Conservation (phyloP, 2,888 invertebrate species). For the Anticlea derivata region DNA sequence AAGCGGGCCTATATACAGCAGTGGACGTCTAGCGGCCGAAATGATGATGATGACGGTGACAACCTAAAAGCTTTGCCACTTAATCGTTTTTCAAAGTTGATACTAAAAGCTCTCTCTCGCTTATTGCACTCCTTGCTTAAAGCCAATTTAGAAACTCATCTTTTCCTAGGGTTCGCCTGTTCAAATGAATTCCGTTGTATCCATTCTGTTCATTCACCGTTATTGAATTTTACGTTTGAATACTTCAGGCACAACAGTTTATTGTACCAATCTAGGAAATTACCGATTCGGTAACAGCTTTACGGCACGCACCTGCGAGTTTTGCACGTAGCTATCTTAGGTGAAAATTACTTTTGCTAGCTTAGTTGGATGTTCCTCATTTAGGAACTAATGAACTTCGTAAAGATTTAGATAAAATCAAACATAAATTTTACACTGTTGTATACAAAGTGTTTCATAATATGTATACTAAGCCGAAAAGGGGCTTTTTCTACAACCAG, state of each 20-base stretch:
- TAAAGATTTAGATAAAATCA: neutral
- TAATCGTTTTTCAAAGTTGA: neutral
- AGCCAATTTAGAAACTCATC: neutral
- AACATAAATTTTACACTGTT: too few relatives aligned
- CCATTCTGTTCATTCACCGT: constrained; percentile 35
- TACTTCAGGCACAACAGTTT: constrained; percentile 42
- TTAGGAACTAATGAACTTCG: neutral
- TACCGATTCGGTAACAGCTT: constrained; percentile 51
- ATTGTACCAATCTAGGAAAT: constrained; percentile 45
- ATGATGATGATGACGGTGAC: too few relatives aligned
- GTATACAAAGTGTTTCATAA: too few relatives aligned
- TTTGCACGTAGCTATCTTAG: constrained; percentile 18
- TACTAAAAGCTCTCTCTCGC: neutral
- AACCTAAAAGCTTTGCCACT: neutral
- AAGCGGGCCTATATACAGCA: too few relatives aligned
- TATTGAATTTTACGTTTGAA: constrained; percentile 44
- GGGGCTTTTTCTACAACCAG: too few relatives aligned
- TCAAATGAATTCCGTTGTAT: constrained; percentile 18
- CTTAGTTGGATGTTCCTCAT: constrained; percentile 8
- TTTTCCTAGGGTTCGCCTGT: neutral
- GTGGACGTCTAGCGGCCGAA: too few relatives aligned
- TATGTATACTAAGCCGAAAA: too few relatives aligned
- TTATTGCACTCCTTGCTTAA: neutral
- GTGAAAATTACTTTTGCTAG: constrained; percentile 16
- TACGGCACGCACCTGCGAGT: constrained; percentile 48